Evolutionary conservation across 2,113 vertebrate genomes (phyloP).

Genomic region (Cynoglossus semilaevis): DNA sequence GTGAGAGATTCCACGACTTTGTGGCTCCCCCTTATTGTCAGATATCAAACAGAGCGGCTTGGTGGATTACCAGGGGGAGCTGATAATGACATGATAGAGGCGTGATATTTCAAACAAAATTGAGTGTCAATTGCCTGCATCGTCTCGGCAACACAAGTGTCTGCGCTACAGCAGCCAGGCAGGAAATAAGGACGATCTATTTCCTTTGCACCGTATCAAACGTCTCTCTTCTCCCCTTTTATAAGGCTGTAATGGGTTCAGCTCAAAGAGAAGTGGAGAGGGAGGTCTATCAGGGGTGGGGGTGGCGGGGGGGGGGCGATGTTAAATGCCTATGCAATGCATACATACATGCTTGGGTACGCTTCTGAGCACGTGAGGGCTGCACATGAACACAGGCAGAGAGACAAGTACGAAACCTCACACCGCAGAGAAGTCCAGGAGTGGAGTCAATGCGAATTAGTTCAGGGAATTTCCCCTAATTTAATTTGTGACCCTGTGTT

Average conservation of each 20-base stretch:
- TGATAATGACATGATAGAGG: slow-evolving; percentile 77
- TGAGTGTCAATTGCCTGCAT: slow-evolving; percentile 78
- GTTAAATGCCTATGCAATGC: slow-evolving; percentile 46
- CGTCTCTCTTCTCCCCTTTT: slow-evolving; percentile 54
- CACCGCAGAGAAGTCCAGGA: slow-evolving; percentile 33
- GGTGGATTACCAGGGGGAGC: slow-evolving; percentile 78
- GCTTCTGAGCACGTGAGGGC: slow-evolving; percentile 29
- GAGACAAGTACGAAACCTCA: slow-evolving; percentile 38
- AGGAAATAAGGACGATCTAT: slow-evolving; percentile 77
- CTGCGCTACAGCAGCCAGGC: slow-evolving; percentile 55
- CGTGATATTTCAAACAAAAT: slow-evolving; percentile 80
- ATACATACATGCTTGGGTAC: slow-evolving; percentile 41
- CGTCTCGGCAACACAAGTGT: slow-evolving; percentile 70
- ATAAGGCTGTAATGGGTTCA: slow-evolving; percentile 61
- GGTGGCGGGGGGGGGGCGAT: slow-evolving; percentile 19
- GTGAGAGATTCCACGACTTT: slow-evolving; percentile 66
- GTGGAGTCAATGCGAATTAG: slow-evolving; percentile 18
- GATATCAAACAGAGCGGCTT: slow-evolving; percentile 76
- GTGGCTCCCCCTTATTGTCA: slow-evolving; percentile 70
- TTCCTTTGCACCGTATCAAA: slow-evolving; percentile 75
- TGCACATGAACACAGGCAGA: slow-evolving; percentile 10
- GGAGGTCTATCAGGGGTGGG: slow-evolving; percentile 55
- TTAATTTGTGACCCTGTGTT: slow-evolving; percentile 23
- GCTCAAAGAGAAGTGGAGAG: slow-evolving; percentile 50
- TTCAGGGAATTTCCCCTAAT: slow-evolving; percentile 43